Evolutionary conservation across 2,888 invertebrate species (phyloP), one percentile per base, ranked within the genome.

Genomic region (Oxyteleia sp.): DNA sequence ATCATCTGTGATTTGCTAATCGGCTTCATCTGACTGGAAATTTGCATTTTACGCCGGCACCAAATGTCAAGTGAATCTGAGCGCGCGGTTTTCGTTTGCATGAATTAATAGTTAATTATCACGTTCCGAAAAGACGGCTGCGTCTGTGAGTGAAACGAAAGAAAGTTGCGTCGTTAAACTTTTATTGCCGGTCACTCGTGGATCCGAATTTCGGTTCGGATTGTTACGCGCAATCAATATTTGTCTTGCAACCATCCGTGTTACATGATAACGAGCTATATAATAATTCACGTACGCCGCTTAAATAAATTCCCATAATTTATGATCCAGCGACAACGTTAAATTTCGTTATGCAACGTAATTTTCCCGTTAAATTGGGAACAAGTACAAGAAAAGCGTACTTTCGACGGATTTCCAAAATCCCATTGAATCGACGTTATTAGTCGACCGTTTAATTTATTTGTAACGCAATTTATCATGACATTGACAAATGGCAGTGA

Each of bases 161-260:
- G 69, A 69, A 69, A 69, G 69, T 69, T 57, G 55, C 1, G 11
- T 35, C 61, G 53, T 53, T 66, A 45, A 43, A 74, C 11, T 51
- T 74, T 74, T 74, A 53, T 53, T n/a, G 49, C 23, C 38, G 23
- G 10, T 15, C 15, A 1, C 1, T 45, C 43, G 1, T 10, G n/a
- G 43, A 45, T n/a, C 10, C 13, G 43, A 45, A 45, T 45, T 45
- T 45, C 7, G 10, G 43, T 3, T 3, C 13, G 5, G n/a, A 49
- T 8, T 45, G 45, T 15, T 45, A 45, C 18, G 47, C 26, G 26
- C 26, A 26, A 26, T 47, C 47, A 13, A 47, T 23, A 47, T 47
- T 47, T 47, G 45, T 11, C 47, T 23, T 10, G 20, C 7, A 45
- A 13, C 13, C 13, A 13, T 41, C 13, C 41, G 47, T 4, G 47